phyloP scores from a whole-genome alignment of 2,797 vertebrate species.

The Carapus acus region DNA sequence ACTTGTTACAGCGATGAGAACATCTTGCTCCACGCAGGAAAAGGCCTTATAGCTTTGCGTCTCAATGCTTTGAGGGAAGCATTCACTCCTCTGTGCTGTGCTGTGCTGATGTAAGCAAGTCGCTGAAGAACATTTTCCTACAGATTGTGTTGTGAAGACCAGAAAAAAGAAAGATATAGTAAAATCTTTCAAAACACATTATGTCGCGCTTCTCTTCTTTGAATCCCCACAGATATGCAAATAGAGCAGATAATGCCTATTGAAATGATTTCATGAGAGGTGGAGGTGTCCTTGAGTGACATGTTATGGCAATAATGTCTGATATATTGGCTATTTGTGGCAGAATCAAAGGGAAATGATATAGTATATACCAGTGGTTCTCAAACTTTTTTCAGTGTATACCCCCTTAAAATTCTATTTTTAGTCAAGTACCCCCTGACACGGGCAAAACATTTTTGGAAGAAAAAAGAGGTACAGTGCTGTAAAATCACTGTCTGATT shows the following conservation, averaged over 20 bases:
- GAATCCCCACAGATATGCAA: conserved; percentile 7
- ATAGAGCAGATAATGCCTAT: conserved; percentile 5
- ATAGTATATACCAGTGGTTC: too few species aligned
- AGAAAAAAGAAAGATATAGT: conserved; percentile 2
- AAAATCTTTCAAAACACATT: background rate
- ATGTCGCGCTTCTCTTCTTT: conserved; percentile 2
- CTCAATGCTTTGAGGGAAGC: background rate
- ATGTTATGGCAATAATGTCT: conserved; percentile 6
- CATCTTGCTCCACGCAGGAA: background rate
- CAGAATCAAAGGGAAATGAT: too few species aligned
- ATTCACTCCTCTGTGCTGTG: background rate
- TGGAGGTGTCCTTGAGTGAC: conserved; percentile 8
- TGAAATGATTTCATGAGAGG: background rate
- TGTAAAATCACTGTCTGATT: too few species aligned
- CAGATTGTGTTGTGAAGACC: background rate
- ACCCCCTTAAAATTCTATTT: too few species aligned
- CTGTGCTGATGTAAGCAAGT: conserved; percentile 1
- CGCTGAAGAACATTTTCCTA: background rate
- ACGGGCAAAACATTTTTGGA: too few species aligned
- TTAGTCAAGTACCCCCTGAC: too few species aligned
- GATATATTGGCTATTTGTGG: too few species aligned
- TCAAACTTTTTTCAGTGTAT: too few species aligned
- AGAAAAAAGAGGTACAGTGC: too few species aligned
- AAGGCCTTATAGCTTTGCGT: conserved; percentile 7
- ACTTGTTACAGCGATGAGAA: background rate